A percentile compares a stretch with the other conserved stretches of the same genome.
phyloP scores from a whole-genome alignment of 2,113 vertebrate genomes.

The Nesoenas mayeri region DNA sequence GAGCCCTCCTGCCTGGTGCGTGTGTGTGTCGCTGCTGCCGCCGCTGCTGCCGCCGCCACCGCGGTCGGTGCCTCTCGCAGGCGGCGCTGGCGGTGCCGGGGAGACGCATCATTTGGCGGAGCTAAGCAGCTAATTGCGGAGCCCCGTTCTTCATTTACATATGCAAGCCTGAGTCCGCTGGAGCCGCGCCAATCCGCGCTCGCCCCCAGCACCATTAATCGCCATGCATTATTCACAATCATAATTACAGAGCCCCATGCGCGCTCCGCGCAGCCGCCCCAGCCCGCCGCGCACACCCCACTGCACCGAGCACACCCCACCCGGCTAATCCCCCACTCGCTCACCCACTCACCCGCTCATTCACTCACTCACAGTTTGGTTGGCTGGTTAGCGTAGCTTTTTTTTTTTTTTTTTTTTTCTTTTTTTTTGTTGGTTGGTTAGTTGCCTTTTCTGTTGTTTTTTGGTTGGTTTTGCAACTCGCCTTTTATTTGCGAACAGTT shows the following conservation, averaged over 20 bases:
- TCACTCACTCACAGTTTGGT: background rate
- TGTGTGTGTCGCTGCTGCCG: background rate
- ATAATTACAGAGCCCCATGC: slow-evolving; percentile 95
- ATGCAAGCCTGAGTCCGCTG: slow-evolving; percentile 89
- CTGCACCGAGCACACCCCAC: slow-evolving; percentile 58
- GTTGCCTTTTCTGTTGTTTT: slow-evolving; percentile 23
- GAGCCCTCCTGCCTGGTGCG: slow-evolving; percentile 60
- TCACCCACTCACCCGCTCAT: background rate
- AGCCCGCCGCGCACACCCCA: slow-evolving; percentile 48
- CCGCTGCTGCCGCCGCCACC: background rate
- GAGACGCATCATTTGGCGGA: slow-evolving; percentile 84
- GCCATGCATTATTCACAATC: slow-evolving; percentile 96
- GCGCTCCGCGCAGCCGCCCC: slow-evolving; percentile 84
- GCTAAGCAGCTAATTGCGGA: slow-evolving; percentile 89
- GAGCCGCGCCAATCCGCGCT: slow-evolving; percentile 87
- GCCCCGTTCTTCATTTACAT: slow-evolving; percentile 95
- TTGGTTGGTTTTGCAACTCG: slow-evolving; percentile 32
- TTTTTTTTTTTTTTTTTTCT: background rate
- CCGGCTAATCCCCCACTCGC: slow-evolving; percentile 15
- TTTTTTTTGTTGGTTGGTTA: background rate
- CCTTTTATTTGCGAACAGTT: slow-evolving; percentile 56
- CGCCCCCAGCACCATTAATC: slow-evolving; percentile 84
- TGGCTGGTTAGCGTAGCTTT: slow-evolving; percentile 20
- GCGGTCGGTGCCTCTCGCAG: slow-evolving; percentile 36
- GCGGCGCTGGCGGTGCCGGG: slow-evolving; percentile 76